Evolutionary conservation across 2,113 vertebrate species (phyloP).

Genomic region (Pseudopipra pipra): DNA sequence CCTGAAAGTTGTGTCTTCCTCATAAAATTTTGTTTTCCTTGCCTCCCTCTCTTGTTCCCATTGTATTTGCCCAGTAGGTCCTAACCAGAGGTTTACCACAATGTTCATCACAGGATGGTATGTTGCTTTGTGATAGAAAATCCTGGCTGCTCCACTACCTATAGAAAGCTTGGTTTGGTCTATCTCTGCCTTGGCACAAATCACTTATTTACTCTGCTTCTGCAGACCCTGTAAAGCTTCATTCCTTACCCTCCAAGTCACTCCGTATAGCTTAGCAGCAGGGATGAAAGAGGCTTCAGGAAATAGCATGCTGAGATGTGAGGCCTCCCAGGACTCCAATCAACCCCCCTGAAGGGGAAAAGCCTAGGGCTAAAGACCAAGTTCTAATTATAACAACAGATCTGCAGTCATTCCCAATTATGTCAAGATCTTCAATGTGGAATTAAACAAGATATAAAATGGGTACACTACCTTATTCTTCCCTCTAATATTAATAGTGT

Average conservation of each 20-base stretch:
- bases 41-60: neutral
- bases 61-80: neutral
- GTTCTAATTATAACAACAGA: slow-evolving; percentile 70
- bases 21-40: neutral
- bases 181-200: neutral
- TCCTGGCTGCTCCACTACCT: neutral
- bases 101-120: neutral
- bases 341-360: slow-evolving; percentile 59
- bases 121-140: neutral
- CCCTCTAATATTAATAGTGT: neutral
- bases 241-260: slow-evolving; percentile 24
- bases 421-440: slow-evolving; percentile 27
- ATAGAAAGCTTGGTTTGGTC: neutral
- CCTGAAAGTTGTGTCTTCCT: neutral
- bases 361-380: slow-evolving; percentile 53
- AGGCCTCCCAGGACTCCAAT: slow-evolving; percentile 62
- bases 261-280: slow-evolving; percentile 16
- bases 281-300: slow-evolving; percentile 63
- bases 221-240: slow-evolving; percentile 4
- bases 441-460: slow-evolving; percentile 33
- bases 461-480: neutral
- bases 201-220: neutral
- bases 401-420: slow-evolving; percentile 53
- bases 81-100: neutral
- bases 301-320: slow-evolving; percentile 65